Evolutionary conservation across 2,888 invertebrate genomes (phyloP).

Genomic region (Artemia sp.): DNA sequence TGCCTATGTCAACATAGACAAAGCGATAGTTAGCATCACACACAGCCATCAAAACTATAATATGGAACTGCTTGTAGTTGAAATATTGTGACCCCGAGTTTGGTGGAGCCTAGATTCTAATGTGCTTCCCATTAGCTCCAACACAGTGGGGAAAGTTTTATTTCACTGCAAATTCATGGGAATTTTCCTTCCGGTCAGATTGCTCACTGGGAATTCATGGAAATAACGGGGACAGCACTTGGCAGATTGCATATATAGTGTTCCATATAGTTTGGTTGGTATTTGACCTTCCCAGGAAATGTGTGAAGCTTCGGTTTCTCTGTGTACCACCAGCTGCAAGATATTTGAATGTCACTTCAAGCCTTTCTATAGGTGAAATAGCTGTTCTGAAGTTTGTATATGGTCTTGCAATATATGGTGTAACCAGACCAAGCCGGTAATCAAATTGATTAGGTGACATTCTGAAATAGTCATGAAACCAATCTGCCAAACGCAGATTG

Average conservation of each 20-base stretch:
- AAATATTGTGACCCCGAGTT: too few species aligned
- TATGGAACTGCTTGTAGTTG: too few species aligned
- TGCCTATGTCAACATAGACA: neutral
- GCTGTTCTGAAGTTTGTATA: neutral
- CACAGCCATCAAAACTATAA: neutral
- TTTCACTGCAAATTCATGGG: too few species aligned
- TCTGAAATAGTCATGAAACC: neutral
- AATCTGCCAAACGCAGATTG: too few species aligned
- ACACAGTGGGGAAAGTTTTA: too few species aligned
- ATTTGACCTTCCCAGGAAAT: neutral
- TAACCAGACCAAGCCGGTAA: neutral
- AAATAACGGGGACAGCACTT: neutral
- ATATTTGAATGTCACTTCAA: neutral
- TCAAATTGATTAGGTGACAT: slow-evolving; percentile 8
- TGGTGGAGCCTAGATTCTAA: too few species aligned
- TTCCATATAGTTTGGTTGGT: neutral
- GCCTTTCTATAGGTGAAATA: neutral
- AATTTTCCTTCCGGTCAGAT: too few species aligned
- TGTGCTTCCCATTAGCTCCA: too few species aligned
- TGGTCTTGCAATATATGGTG: neutral
- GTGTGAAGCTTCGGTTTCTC: slow-evolving; percentile 3
- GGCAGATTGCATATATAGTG: neutral
- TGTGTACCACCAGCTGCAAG: neutral
- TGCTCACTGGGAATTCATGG: too few species aligned
- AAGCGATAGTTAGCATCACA: neutral